phyloP scores from a whole-genome alignment of 2,113 vertebrate species.

The Prinia subflava region DNA sequence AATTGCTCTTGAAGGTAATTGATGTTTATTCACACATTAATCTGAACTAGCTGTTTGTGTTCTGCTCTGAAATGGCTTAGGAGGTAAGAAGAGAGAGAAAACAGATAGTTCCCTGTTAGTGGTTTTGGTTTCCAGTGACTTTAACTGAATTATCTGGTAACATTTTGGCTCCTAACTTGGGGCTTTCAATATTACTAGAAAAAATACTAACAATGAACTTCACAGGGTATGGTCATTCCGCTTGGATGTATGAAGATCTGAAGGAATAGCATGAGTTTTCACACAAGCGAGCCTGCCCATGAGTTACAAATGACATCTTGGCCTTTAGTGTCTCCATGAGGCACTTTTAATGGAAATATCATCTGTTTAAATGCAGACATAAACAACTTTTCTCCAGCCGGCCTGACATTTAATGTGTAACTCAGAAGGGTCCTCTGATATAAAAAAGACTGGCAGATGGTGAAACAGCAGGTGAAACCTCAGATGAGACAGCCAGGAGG shows the following conservation, averaged over 20 bases:
- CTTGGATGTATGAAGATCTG: accelerated
- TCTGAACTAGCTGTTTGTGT: background rate
- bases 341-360: constrained; percentile 40
- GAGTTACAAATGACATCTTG: background rate
- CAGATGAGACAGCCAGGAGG: constrained; percentile 53
- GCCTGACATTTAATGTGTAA: constrained; percentile 67
- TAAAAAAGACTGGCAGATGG: constrained; percentile 73
- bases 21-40: background rate
- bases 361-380: constrained; percentile 45
- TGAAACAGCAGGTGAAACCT: constrained; percentile 70
- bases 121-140: background rate
- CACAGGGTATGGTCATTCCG: background rate
- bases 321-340: background rate
- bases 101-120: background rate
- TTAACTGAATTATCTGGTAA: background rate
- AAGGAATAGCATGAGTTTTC: background rate
- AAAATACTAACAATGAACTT: background rate
- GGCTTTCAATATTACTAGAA: background rate
- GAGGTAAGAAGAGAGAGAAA: background rate
- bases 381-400: constrained; percentile 30
- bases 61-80: background rate
- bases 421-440: constrained; percentile 65
- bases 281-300: background rate
- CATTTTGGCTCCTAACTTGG: background rate
- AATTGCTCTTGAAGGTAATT: background rate